These are phyloP conservation scores for Chaetodon trifascialis DNA, from an alignment of 2,113 vertebrate species.

Conservation along the genomic window DNA sequence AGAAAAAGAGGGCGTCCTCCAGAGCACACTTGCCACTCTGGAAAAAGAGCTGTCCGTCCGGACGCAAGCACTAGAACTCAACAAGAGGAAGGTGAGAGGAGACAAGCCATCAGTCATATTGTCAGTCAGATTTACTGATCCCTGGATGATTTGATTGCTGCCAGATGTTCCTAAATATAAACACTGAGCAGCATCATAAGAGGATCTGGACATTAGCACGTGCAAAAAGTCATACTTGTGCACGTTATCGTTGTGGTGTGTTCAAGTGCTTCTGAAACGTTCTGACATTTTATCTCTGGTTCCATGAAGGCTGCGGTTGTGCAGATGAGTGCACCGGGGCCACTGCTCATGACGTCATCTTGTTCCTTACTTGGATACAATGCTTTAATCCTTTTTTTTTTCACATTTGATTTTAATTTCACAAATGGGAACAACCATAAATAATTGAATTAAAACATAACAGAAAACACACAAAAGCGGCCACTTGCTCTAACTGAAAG, in stretches of 20 bases:
- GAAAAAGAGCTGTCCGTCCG: slow-evolving; percentile 91
- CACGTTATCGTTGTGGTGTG: slow-evolving; percentile 3
- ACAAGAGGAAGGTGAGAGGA: slow-evolving; percentile 92
- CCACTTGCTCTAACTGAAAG: slow-evolving; percentile 24
- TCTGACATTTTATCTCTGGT: not conserved
- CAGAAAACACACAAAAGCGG: slow-evolving; percentile 28
- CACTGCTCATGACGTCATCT: not conserved
- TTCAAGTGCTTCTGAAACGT: slow-evolving; percentile 3
- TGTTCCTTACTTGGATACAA: not conserved
- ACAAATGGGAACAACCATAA: slow-evolving; percentile 2
- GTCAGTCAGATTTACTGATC: slow-evolving; percentile 17
- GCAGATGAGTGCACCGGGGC: too few species aligned
- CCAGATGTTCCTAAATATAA: slow-evolving; percentile 36
- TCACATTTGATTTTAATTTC: slow-evolving; percentile 3
- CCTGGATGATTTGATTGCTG: slow-evolving; percentile 16
- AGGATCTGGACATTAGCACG: slow-evolving; percentile 5
- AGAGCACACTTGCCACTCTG: slow-evolving; percentile 87
- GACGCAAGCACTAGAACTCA: slow-evolving; percentile 91
- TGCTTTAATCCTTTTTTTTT: not conserved
- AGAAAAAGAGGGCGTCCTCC: slow-evolving; percentile 92
- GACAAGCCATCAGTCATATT: not conserved
- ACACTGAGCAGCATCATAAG: not conserved
- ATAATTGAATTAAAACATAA: slow-evolving; percentile 17
- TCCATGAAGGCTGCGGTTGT: too few species aligned
- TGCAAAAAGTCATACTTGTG: not conserved